phyloP scores from a whole-genome alignment of 2,888 invertebrate species.

The Bugula neritina region DNA sequence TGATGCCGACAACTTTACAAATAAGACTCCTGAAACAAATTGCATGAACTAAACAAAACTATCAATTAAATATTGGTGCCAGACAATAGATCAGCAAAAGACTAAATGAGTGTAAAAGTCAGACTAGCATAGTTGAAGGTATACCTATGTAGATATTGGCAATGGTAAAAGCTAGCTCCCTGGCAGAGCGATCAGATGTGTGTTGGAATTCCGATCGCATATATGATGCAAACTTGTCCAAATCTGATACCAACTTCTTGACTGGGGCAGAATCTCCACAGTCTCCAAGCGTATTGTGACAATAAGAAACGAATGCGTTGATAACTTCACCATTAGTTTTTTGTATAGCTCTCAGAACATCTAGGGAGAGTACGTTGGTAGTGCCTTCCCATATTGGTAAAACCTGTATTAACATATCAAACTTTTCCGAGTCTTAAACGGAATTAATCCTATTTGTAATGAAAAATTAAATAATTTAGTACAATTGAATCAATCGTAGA shows the following conservation, averaged over 20 bases:
- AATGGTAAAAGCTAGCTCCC: constrained; percentile 56
- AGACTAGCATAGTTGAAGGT: too few relatives aligned
- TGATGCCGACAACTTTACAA: constrained; percentile 3
- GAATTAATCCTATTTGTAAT: too few relatives aligned
- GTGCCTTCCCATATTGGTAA: constrained; percentile 61
- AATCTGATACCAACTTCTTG: not conserved
- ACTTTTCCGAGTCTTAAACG: too few relatives aligned
- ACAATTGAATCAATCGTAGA: too few relatives aligned
- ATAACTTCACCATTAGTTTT: constrained; percentile 55
- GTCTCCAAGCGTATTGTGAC: constrained; percentile 37
- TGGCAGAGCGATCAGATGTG: constrained; percentile 43
- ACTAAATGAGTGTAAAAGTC: too few relatives aligned
- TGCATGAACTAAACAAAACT: not conserved
- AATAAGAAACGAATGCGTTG: constrained; percentile 42
- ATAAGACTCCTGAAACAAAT: not conserved
- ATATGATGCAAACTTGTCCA: not conserved
- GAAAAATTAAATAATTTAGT: too few relatives aligned
- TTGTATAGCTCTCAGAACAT: constrained; percentile 56
- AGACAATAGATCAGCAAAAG: too few relatives aligned
- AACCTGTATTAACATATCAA: constrained; percentile 54
- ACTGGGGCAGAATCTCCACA: constrained; percentile 32
- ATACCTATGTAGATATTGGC: constrained; percentile 52
- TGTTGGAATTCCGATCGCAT: not conserved
- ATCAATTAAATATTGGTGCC: not conserved
- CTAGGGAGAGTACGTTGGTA: constrained; percentile 58